phyloP scores from a whole-genome alignment of 2,888 invertebrate species.

The Liopterus haemorrhoidalis region DNA sequence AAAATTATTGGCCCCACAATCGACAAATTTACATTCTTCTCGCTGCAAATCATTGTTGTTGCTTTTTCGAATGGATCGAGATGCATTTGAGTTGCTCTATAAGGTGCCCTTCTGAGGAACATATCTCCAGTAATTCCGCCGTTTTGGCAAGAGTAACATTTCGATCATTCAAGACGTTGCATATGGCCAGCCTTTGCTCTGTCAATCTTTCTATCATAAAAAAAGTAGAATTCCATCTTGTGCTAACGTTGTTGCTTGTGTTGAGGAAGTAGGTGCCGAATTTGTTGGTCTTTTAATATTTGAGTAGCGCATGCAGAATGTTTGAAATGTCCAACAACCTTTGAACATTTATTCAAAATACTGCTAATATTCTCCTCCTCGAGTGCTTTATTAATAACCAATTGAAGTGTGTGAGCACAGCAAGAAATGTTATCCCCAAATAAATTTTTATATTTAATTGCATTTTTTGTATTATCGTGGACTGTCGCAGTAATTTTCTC shows the following conservation, averaged over 20 bases:
- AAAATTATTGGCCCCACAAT: conserved; percentile 1
- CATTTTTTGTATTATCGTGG: conserved; percentile 34
- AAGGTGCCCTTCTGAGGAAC: not conserved
- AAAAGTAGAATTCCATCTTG: conserved; percentile 5
- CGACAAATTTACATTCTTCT: not conserved
- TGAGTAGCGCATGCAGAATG: not conserved
- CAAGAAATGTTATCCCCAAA: not conserved
- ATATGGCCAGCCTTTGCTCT: not conserved
- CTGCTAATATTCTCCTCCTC: not conserved
- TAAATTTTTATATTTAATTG: too few species aligned
- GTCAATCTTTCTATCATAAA: conserved; percentile 2
- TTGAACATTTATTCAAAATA: conserved; percentile 1
- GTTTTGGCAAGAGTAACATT: not conserved
- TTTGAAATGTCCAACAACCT: not conserved
- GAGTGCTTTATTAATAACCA: not conserved
- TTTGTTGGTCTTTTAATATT: not conserved
- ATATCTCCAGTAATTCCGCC: not conserved
- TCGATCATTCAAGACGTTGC: not conserved
- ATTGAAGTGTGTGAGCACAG: not conserved
- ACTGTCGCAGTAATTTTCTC: conserved; percentile 29
- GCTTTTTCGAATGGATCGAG: not conserved
- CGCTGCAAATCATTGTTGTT: not conserved
- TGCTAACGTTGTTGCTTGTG: not conserved
- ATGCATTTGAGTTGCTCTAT: not conserved
- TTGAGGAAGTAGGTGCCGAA: not conserved